Conservation (phyloP, 2,113 vertebrate genomes). For the Oreochromis tanganicae region DNA sequence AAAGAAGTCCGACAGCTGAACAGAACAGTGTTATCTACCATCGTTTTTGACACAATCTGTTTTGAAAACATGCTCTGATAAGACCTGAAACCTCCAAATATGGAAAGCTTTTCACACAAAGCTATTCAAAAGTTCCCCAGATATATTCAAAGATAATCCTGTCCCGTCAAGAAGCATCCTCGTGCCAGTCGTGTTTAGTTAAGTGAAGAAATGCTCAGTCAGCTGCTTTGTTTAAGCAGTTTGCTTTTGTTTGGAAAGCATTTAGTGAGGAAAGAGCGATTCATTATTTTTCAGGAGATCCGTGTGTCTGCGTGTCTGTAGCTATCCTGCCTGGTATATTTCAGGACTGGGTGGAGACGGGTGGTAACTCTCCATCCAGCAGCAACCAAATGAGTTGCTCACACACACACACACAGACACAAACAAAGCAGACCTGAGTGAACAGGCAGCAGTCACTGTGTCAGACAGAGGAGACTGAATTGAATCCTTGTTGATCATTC, state of each 20-base stretch:
- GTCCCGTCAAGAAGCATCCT: neutral
- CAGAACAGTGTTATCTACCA: neutral
- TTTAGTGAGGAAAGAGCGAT: neutral
- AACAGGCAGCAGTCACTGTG: constrained; percentile 7
- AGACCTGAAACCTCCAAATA: neutral
- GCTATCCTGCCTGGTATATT: constrained; percentile 40
- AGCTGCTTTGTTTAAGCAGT: neutral
- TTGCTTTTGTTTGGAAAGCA: neutral
- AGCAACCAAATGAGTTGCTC: constrained; percentile 5
- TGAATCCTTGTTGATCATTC: constrained; percentile 14
- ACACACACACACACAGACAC: neutral
- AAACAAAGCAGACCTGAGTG: constrained; percentile 12
- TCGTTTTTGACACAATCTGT: neutral
- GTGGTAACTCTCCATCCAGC: constrained; percentile 41
- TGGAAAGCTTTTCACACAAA: neutral
- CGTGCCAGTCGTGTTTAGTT: neutral
- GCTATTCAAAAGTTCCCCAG: neutral
- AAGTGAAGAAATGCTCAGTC: neutral
- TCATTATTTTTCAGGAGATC: constrained; percentile 21
- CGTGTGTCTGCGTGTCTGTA: constrained; percentile 6
- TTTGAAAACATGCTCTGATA: neutral
- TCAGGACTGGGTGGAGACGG: constrained; percentile 61
- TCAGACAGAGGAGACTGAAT: neutral
- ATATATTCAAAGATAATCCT: neutral
- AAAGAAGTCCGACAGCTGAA: neutral